Base-by-base conservation (phyloP, 2,888 invertebrate genomes). In the Ditula angustiorana region DNA sequence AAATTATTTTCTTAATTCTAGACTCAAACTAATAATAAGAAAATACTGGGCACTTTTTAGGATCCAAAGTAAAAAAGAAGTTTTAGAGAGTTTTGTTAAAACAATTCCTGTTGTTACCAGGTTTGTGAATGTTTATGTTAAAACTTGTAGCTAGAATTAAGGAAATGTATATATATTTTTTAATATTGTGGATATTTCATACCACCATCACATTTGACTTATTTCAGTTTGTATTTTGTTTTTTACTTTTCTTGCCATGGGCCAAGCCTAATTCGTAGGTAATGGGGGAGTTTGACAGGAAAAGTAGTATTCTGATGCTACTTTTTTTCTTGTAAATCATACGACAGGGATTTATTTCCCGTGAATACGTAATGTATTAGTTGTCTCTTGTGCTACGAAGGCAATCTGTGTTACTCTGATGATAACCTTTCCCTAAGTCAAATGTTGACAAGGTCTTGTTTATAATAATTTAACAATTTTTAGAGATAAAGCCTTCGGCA, bases 1-100 rank as follows among this genome's bases (percentile, higher is more conserved):
- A n/a, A 23, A 19, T 50, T 57, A 50, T 82, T 84, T 85, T 88
- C 87, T 87, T 85, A 87, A 88, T 87, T 87, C 86, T 89, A 89
- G 89, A 87, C 61, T 88, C 67, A 68, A 66, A 78, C 64, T 72
- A 69, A 66, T 71, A 58, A 62, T 87, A 76, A 79, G 80, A 81
- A 79, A 75, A 56, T 74, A 73, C 72, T 71, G 69, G 67, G 61
- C 65, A 47, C 70, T 80, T 65, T 80, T 80, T 72, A 71, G 68
- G 68, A 57, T 57, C 67, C 68, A 76, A 80, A 76, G 67, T 67
- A 81, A 79, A 83, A 86, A 83, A 80, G 74, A 82, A 65, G 76
- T 87, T 66, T 69, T 89, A 79, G 78, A 85, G 62, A 77, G 69
- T 7, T 81, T 80, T 79, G 87, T 74, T 67, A 77, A 77, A 62